Base-by-base conservation (phyloP, 2,888 invertebrate species). In the Periphyllus acericola region DNA sequence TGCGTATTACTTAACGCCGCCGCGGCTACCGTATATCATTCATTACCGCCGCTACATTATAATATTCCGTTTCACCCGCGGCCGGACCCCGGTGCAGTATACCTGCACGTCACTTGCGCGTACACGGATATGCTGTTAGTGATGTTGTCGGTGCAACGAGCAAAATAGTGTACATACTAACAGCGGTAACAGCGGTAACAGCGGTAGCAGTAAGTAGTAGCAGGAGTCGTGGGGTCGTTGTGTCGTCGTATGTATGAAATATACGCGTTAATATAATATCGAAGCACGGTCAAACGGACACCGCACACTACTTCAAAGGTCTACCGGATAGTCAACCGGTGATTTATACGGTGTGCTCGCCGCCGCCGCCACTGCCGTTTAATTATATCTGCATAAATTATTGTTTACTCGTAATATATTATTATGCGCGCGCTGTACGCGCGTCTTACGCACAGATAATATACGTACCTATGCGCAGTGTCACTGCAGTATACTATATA, bases 231-330 rank as follows among this genome's bases (percentile, higher is more conserved):
- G 4, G 17, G 9, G 68, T 71, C 11, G 14, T 71, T n/a, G 32
- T 5, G 14, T 32, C 71, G 32, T 60, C 32, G 32, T 29, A 32
- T 29, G 17, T 11, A 1, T 46, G 11, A 11, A 2, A 46, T 14
- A 14, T 46, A 11, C 14, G 14, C n/a, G n/a, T n/a, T 25, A 25
- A 66, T 66, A 71, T 71, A 71, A 32, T 55, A 55, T 60, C 60
- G 60, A 60, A 60, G 21, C 60, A 4, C 60, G 21, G 21, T 60
- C 60, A 21, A 55, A 55, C 55, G 55, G 55, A 60, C 60, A 8
- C 60, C 60, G 60, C 25, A 60, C 60, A 25, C 60, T 36, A n/a
- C 80, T 80, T 80, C 60, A 80, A 80, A 80, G 80, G 80, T 34
- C 34, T 14, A 36, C 60, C n/a, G 79, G 79, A 66, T 79, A 25